These are phyloP conservation scores for Torymus auratus DNA, from an alignment of 2,888 invertebrate genomes.

Conservation along the genomic window DNA sequence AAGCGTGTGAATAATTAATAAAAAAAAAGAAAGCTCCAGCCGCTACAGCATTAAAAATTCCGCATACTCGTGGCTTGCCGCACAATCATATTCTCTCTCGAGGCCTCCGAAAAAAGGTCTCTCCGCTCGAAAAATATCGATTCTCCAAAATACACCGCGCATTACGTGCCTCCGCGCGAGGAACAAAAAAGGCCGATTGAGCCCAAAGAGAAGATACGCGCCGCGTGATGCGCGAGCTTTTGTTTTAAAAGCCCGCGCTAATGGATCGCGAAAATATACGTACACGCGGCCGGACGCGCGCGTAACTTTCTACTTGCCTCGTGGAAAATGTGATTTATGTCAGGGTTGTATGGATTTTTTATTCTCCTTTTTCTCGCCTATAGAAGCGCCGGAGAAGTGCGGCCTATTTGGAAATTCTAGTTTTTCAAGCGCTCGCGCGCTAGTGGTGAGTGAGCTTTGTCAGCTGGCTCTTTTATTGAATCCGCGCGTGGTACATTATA, in stretches of 20 bases:
- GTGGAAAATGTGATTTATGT: conserved; percentile 39
- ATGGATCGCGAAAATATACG: conserved; percentile 51
- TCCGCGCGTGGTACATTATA: too few relatives aligned
- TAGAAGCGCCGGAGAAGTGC: neutral
- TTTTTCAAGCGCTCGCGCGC: neutral
- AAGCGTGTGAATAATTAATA: too few relatives aligned
- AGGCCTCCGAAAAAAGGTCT: too few relatives aligned
- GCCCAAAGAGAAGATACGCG: neutral
- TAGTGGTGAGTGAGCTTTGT: too few relatives aligned
- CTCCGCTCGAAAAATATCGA: too few relatives aligned
- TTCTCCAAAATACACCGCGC: too few relatives aligned
- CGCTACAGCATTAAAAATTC: too few relatives aligned
- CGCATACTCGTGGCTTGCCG: too few relatives aligned
- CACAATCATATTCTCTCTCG: too few relatives aligned
- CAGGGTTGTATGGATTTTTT: conserved; percentile 18
- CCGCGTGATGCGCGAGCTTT: neutral
- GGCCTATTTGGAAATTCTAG: conserved; percentile 6
- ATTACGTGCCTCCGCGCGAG: neutral
- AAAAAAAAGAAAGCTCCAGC: conserved; percentile 3
- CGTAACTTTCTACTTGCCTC: conserved; percentile 34
- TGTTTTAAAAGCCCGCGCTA: conserved; percentile 36
- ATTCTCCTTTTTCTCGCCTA: neutral
- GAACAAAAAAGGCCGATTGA: neutral
- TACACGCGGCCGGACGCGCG: conserved; percentile 9
- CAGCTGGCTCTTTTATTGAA: too few relatives aligned